phyloP scores from a whole-genome alignment of 2,888 invertebrate genomes.

The Anaspis maculata region DNA sequence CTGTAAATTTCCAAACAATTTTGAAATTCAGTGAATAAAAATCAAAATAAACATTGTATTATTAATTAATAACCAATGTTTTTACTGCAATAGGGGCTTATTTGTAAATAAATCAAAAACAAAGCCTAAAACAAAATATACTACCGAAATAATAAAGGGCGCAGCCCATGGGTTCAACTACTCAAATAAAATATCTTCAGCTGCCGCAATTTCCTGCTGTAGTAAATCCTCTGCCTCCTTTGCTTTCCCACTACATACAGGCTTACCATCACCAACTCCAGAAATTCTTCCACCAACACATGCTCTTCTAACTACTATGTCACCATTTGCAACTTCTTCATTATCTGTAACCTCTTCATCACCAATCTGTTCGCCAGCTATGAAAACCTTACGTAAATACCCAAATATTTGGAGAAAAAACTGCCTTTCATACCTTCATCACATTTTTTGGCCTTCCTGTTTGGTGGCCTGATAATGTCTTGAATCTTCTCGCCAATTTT shows the following conservation, averaged over 20 bases:
- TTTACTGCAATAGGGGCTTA: background rate
- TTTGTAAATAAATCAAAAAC: background rate
- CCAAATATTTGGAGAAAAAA: background rate
- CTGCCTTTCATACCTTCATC: background rate
- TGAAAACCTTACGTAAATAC: background rate
- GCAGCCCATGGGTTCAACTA: too few relatives aligned
- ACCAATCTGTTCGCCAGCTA: background rate
- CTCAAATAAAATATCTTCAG: background rate
- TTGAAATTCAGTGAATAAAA: background rate
- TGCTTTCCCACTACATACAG: too few relatives aligned
- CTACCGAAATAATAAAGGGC: background rate
- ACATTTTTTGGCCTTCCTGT: background rate
- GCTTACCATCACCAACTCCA: too few relatives aligned
- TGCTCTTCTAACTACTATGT: too few relatives aligned
- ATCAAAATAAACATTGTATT: background rate
- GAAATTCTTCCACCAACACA: too few relatives aligned
- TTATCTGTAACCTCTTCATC: background rate
- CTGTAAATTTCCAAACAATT: background rate
- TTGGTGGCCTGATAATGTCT: background rate
- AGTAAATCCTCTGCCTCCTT: too few relatives aligned
- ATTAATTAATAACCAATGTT: background rate
- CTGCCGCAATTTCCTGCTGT: too few relatives aligned
- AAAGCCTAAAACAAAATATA: background rate
- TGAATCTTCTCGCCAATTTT: conserved; percentile 1
- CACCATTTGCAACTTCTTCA: background rate